Base-by-base conservation (phyloP, 2,113 vertebrate species). In the Fulmarus glacialis region DNA sequence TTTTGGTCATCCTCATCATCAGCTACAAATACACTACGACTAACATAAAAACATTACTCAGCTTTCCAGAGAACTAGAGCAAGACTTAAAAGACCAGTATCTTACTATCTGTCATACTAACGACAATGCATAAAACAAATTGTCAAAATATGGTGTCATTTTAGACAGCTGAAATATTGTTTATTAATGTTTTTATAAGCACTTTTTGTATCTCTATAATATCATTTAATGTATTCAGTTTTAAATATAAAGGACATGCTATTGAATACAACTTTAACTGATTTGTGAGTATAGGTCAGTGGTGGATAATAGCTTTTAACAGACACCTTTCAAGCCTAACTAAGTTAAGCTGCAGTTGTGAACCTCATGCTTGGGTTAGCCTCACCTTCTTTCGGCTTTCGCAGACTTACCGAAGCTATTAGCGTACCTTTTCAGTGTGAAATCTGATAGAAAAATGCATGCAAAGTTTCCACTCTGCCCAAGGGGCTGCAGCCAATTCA, bases 21-120 rank as follows among this genome's bases (percentile, higher is more conserved):
- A 98, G 97, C 60, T 93, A 97, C 81, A 74, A 67, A 58, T 96
- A 95, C 6, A 66, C 75, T 19, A 21, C 52, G 43, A 50, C 50
- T 60, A 62, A 72, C 38, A 48, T 22, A 36, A 8, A 74, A 77
- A 68, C 15, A 53, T 30, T 27, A 34, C 36, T 34, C 59, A 59
- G 32, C 20, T 52, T 48, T 34, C 26, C 12, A 42, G 40, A 94
- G 36, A 58, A 52, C 29, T 42, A 70, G 8, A 34, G 15, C 24
- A 67, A 32, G 55, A 60, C 53, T 55, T 56, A 29, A 87, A 87
- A 71, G 67, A 82, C 36, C 29, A 50, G 42, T 50, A 45, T 55
- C n/a, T 52, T 73, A 34, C 45, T 55, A 6, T 29, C 43, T 40
- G 19, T 27, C n/a, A 40, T 22, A 26, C 29, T 47, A 55, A 50